These are phyloP conservation scores for Haliaeetus leucogaster DNA, from an alignment of 2,113 vertebrate species.

Conservation along the genomic window DNA sequence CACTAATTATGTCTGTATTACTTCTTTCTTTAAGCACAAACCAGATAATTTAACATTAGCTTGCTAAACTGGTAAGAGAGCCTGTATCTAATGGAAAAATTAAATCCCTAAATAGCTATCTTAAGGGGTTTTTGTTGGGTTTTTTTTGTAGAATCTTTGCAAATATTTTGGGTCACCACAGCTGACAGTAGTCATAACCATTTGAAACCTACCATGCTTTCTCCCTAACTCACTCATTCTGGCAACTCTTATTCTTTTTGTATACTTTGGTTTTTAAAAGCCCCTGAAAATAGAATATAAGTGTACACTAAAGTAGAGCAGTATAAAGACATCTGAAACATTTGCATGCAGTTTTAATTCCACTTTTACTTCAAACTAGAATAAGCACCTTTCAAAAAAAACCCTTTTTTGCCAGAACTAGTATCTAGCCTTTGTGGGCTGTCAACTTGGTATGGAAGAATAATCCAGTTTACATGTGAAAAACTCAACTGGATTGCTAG, in stretches of 20 bases:
- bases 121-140: not conserved
- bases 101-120: not conserved
- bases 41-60: slow-evolving; percentile 21
- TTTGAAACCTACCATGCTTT: not conserved
- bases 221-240: not conserved
- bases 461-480: not conserved
- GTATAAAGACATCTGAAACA: not conserved
- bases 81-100: not conserved
- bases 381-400: not conserved
- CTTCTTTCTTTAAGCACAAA: slow-evolving; percentile 32
- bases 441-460: not conserved
- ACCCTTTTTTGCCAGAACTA: not conserved
- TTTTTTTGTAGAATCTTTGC: not conserved
- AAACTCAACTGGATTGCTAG: not conserved
- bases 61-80: not conserved
- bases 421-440: not conserved
- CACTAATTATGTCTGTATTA: slow-evolving; percentile 49
- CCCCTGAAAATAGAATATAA: not conserved
- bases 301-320: not conserved
- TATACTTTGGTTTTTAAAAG: not conserved
- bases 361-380: not conserved
- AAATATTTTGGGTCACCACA: not conserved
- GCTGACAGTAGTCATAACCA: not conserved
- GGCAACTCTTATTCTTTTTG: not conserved
- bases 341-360: not conserved